These are phyloP conservation scores for Gallinago paraguaiae DNA, from an alignment of 2,113 vertebrate genomes.

Conservation along the genomic window DNA sequence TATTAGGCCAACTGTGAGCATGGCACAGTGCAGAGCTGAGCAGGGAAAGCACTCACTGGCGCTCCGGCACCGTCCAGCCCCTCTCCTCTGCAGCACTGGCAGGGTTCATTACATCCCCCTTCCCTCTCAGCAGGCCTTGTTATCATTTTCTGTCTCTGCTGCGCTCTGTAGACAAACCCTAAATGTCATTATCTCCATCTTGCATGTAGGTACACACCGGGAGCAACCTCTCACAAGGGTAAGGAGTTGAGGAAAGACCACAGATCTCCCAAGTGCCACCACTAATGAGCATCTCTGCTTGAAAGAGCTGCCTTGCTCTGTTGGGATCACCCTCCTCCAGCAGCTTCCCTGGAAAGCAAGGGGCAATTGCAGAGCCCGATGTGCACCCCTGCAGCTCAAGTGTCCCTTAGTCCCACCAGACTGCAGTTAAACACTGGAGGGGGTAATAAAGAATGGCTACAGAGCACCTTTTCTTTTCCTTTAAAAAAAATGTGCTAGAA, in stretches of 20 bases:
- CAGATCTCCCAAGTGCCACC: not conserved
- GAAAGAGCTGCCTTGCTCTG: not conserved
- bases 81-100: not conserved
- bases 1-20: not conserved
- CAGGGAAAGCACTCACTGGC: not conserved
- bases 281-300: not conserved
- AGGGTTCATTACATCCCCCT: not conserved
- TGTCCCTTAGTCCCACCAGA: not conserved
- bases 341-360: not conserved
- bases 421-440: accelerated
- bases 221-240: not conserved
- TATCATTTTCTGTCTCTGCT: not conserved
- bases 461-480: not conserved
- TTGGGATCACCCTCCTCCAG: not conserved
- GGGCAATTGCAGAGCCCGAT: accelerated
- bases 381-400: accelerated
- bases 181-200: not conserved
- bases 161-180: not conserved
- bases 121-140: not conserved
- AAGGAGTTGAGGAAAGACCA: not conserved
- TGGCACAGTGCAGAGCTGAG: not conserved
- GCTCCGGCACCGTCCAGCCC: not conserved
- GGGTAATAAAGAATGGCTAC: not conserved
- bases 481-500: not conserved
- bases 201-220: accelerated